These are phyloP conservation scores for Nesidiocoris tenuis DNA, from an alignment of 2,888 invertebrate species.

Conservation along the genomic window DNA sequence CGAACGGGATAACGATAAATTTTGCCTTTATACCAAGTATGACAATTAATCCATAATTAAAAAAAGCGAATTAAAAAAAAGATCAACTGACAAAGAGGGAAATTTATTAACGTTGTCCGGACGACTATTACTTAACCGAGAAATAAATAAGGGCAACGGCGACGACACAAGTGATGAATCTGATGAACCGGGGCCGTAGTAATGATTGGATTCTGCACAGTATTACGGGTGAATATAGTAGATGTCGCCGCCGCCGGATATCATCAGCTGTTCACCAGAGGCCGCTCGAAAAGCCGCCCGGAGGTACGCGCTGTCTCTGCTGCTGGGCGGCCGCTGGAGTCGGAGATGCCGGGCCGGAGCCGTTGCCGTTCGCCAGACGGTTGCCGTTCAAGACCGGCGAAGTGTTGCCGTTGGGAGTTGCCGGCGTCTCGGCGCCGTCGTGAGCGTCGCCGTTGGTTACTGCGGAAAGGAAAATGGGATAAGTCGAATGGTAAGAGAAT, in stretches of 20 bases:
- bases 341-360: constrained; percentile 1
- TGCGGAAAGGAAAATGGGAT: constrained; percentile 6
- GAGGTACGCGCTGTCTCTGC: constrained; percentile 64
- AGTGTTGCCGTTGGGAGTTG: constrained; percentile 31
- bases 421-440: constrained; percentile 28
- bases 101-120: background rate
- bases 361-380: constrained; percentile 35
- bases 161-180: background rate
- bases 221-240: no score
- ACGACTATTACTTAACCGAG: background rate
- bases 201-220: no score
- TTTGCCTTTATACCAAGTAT: no score
- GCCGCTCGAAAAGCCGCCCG: constrained; percentile 68
- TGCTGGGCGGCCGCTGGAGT: constrained; percentile 53
- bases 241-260: no score
- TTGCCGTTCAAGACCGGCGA: constrained; percentile 28
- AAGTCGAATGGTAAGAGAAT: no score
- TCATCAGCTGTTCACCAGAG: constrained; percentile 62
- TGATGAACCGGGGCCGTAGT: no score
- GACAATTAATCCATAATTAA: background rate
- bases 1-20: background rate
- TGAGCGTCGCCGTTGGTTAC: constrained; percentile 36
- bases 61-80: background rate
- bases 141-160: no score
- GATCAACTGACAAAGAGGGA: background rate